A percentile compares a stretch with the other conserved stretches of the same genome.
Evolutionary conservation across 35 echinoderm and acorn worm species (phyloP).

Genomic region (Patiria miniata): DNA sequence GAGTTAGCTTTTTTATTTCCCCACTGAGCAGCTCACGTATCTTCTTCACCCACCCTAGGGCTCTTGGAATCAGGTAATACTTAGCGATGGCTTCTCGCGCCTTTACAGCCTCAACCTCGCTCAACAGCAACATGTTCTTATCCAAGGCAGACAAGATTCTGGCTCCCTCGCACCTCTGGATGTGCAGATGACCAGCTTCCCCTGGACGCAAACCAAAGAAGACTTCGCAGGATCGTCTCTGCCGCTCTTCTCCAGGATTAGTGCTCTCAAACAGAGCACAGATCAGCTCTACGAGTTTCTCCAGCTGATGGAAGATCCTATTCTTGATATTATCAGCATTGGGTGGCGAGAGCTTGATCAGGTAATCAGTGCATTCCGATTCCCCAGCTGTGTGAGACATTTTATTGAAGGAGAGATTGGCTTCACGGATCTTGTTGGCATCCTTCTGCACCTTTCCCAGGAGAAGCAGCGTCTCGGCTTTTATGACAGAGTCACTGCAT

Average conservation of each 20-base stretch:
- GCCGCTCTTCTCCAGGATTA: neutral
- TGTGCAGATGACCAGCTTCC: neutral
- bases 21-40: neutral
- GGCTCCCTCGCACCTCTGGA: conserved; percentile 37
- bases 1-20: conserved; percentile 1
- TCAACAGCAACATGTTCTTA: neutral
- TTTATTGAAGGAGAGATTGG: neutral
- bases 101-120: neutral
- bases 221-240: neutral
- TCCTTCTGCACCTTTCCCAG: conserved; percentile 40
- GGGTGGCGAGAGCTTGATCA: neutral
- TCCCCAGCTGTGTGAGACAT: conserved; percentile 29
- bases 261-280: conserved; percentile 22
- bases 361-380: neutral
- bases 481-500: conserved; percentile 1
- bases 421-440: conserved; percentile 3
- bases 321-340: neutral
- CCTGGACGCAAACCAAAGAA: conserved; percentile 36
- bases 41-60: conserved; percentile 29
- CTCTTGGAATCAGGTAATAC: conserved; percentile 24
- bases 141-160: neutral
- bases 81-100: conserved; percentile 8
- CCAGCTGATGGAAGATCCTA: conserved; percentile 11
- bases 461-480: conserved; percentile 10
- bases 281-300: conserved; percentile 7